Conservation (phyloP, 2,888 invertebrate genomes). For the Scaptodrosophila latifasciaeformis region DNA sequence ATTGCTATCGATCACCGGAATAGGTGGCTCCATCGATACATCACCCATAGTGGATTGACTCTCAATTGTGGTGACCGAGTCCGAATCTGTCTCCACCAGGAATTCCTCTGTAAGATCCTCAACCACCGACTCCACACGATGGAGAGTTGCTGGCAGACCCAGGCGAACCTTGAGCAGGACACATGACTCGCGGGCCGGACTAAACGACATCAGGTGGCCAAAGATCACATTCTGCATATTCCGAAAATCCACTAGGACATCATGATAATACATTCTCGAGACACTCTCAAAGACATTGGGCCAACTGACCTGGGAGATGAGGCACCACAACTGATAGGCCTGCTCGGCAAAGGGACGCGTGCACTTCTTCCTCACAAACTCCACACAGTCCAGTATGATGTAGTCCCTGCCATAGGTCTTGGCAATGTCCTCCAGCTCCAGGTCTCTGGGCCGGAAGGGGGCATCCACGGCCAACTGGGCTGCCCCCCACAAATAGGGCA, state of each 20-base stretch:
- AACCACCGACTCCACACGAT: too few relatives aligned
- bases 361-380: constrained; percentile 91
- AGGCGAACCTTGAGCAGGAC: too few relatives aligned
- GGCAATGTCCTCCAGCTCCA: constrained; percentile 84
- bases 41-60: too few relatives aligned
- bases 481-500: constrained; percentile 99
- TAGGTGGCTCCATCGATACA: too few relatives aligned
- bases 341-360: constrained; percentile 97
- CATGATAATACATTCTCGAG: constrained; percentile 98
- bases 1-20: too few relatives aligned
- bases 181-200: constrained; percentile 64
- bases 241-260: constrained; percentile 93
- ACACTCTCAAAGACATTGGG: constrained; percentile 94
- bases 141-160: too few relatives aligned
- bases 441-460: constrained; percentile 86
- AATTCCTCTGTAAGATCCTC: too few relatives aligned
- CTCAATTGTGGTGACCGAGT: too few relatives aligned
- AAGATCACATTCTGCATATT: constrained; percentile 95
- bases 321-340: constrained; percentile 98
- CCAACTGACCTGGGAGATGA: constrained; percentile 95
- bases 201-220: constrained; percentile 89
- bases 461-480: constrained; percentile 90
- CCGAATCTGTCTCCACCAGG: too few relatives aligned
- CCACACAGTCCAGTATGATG: constrained; percentile 93
- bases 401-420: constrained; percentile 82